Evolutionary conservation across 2,888 invertebrate species (phyloP).

Genomic region (Calameuta filiformis): DNA sequence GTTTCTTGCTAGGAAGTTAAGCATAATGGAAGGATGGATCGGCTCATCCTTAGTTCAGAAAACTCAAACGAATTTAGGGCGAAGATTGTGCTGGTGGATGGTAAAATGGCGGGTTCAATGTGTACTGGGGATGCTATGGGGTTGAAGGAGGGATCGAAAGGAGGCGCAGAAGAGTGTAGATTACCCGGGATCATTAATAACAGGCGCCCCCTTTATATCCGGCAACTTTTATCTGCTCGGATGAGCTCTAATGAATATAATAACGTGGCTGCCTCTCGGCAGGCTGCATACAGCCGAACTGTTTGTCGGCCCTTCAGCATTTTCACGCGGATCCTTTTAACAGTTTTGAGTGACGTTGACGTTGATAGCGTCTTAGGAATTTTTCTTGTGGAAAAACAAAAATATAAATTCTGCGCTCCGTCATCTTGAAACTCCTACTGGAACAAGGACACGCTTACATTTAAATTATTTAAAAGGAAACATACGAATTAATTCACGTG

Average conservation of each 20-base stretch:
- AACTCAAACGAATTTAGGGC: constrained; percentile 43
- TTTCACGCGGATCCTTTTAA: constrained; percentile 16
- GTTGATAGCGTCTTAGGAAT: constrained; percentile 6
- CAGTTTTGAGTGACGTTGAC: not conserved
- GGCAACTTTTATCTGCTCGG: constrained; percentile 48
- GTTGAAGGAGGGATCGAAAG: not conserved
- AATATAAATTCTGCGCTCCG: constrained; percentile 4
- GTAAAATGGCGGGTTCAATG: constrained; percentile 8
- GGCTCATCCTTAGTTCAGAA: constrained; percentile 36
- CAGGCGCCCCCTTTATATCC: constrained; percentile 38
- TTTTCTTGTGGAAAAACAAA: constrained; percentile 14
- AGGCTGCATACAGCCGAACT: constrained; percentile 13
- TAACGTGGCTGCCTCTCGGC: constrained; percentile 28
- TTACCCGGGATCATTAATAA: constrained; percentile 35
- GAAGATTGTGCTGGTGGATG: constrained; percentile 36
- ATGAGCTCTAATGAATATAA: constrained; percentile 49
- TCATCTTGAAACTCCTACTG: not conserved
- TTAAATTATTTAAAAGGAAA: not conserved
- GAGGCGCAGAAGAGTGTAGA: constrained; percentile 18
- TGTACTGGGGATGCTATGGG: not conserved
- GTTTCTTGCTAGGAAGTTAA: constrained; percentile 30
- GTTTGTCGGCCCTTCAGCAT: constrained; percentile 7
- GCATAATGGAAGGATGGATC: constrained; percentile 43
- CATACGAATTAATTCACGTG: not conserved
- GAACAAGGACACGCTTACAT: not conserved